A percentile compares a stretch with the other conserved stretches of the same genome.
These are phyloP conservation scores for Neria commutata DNA, from an alignment of 2,888 invertebrate species.

Conservation along the genomic window DNA sequence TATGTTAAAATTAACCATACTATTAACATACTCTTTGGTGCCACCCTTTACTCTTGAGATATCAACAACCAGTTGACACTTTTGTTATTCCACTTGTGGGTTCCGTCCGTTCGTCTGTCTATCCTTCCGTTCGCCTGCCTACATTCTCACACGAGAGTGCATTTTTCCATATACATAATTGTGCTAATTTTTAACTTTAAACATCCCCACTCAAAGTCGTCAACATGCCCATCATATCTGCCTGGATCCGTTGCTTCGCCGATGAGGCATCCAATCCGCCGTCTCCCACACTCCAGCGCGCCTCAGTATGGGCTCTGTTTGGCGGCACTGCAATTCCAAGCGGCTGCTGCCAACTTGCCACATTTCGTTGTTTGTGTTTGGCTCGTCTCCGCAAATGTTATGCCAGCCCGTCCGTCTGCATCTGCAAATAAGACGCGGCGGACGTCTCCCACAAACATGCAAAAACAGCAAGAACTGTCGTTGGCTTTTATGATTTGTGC, in stretches of 20 bases:
- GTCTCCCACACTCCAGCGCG: slow-evolving; percentile 1
- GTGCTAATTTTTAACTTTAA: slow-evolving; percentile 19
- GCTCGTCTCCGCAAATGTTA: not conserved
- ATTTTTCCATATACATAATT: no score
- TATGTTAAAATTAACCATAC: no score
- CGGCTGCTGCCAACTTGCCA: slow-evolving; percentile 9
- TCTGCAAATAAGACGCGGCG: not conserved
- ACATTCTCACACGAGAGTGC: no score
- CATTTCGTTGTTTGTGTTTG: not conserved
- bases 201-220: not conserved
- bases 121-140: no score
- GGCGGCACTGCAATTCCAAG: no score
- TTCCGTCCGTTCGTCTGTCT: no score
- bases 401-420: not conserved
- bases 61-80: no score
- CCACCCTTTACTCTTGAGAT: no score
- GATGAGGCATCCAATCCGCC: not conserved
- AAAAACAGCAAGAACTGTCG: not conserved
- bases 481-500: not conserved
- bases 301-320: not conserved
- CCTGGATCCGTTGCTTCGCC: not conserved
- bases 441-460: slow-evolving; percentile 3
- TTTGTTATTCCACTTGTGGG: no score
- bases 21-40: no score
- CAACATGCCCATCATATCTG: not conserved